These are phyloP conservation scores for Orchesella cincta DNA, from an alignment of 1,140 invertebrate genomes.

Conservation along the genomic window DNA sequence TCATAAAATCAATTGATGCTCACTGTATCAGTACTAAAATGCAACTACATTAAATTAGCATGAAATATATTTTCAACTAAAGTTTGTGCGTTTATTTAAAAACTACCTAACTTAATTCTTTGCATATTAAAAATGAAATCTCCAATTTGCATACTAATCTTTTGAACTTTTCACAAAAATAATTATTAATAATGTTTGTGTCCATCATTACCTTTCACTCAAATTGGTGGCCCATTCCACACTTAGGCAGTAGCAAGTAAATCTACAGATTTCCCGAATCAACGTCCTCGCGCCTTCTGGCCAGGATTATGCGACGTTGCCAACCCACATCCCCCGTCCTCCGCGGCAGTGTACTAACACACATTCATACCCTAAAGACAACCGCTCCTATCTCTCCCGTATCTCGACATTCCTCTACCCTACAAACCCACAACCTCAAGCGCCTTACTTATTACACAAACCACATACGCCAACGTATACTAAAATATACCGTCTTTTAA, in stretches of 20 bases:
- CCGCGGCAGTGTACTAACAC: too few relatives aligned
- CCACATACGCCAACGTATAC: too few relatives aligned
- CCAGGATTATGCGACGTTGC: slow-evolving; percentile 32
- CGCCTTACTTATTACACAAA: too few relatives aligned
- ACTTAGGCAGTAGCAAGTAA: slow-evolving; percentile 6
- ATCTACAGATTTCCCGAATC: slow-evolving; percentile 38
- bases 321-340: slow-evolving; percentile 29
- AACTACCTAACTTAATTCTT: too few relatives aligned
- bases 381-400: too few relatives aligned
- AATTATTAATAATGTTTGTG: not conserved
- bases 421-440: too few relatives aligned
- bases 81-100: too few relatives aligned
- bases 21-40: not conserved
- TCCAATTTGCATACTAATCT: not conserved
- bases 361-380: too few relatives aligned
- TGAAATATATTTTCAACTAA: too few relatives aligned
- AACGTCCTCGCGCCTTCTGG: slow-evolving; percentile 27
- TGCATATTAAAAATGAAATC: not conserved
- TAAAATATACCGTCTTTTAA: too few relatives aligned
- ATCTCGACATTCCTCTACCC: too few relatives aligned
- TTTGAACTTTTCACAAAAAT: not conserved
- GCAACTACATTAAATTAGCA: too few relatives aligned
- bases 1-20: not conserved
- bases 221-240: slow-evolving; percentile 36
- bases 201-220: slow-evolving; percentile 21